A percentile compares a stretch with the other conserved stretches of the same genome.
phyloP scores from a whole-genome alignment of 2,888 invertebrate genomes.

The Bimastos eiseni region DNA sequence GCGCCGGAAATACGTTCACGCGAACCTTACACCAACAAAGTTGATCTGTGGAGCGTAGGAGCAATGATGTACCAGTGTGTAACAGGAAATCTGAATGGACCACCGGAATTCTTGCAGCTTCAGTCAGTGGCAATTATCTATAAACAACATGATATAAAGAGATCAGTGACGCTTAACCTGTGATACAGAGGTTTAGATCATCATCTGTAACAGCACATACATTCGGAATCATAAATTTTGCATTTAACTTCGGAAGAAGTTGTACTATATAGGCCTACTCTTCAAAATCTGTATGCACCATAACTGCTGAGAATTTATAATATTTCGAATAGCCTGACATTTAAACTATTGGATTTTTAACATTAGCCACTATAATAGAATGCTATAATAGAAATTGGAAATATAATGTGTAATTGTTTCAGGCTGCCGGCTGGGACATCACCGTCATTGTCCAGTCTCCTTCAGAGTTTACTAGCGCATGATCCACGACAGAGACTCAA shows the following conservation, averaged over 20 bases:
- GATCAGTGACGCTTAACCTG: too few species aligned
- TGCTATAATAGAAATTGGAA: neutral
- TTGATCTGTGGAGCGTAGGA: conserved; percentile 5
- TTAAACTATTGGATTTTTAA: too few species aligned
- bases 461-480: neutral
- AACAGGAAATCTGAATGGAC: neutral
- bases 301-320: too few species aligned
- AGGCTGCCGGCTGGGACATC: neutral
- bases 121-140: neutral
- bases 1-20: neutral
- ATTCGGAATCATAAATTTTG: too few species aligned
- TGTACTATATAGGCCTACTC: too few species aligned
- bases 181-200: neutral
- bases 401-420: neutral
- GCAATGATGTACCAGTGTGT: neutral
- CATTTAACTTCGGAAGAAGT: too few species aligned
- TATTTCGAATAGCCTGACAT: too few species aligned
- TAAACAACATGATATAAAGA: neutral
- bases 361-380: neutral
- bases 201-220: neutral
- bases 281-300: too few species aligned
- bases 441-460: neutral
- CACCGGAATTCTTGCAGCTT: neutral
- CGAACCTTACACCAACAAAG: neutral
- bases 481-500: neutral